These are phyloP conservation scores for Bathynomus jamesi DNA, from an alignment of 1,140 invertebrate genomes.

Conservation along the genomic window DNA sequence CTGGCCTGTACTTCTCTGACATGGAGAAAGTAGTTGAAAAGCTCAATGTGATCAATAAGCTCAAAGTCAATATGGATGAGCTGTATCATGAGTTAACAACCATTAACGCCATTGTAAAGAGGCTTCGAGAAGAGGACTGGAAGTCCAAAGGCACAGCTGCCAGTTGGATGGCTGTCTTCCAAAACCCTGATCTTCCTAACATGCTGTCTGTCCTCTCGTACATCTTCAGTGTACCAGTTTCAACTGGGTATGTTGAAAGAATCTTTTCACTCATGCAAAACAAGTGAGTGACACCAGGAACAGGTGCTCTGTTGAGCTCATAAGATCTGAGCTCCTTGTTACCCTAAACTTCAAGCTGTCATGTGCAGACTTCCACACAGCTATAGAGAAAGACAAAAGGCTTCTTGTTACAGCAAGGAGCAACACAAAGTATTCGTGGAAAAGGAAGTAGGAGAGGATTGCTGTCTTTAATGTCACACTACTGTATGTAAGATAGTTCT, in stretches of 20 bases:
- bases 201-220: constrained; percentile 5
- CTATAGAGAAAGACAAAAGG: too few species aligned
- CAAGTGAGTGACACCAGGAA: not conserved
- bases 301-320: not conserved
- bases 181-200: not conserved
- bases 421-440: too few species aligned
- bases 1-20: too few species aligned
- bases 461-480: too few species aligned
- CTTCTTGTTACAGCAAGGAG: too few species aligned
- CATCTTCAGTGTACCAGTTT: constrained; percentile 4
- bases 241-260: constrained; percentile 4
- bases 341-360: not conserved
- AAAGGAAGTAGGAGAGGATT: too few species aligned
- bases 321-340: constrained; percentile 1
- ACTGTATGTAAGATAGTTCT: too few species aligned
- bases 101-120: too few species aligned
- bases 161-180: not conserved
- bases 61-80: constrained; percentile 12
- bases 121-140: not conserved
- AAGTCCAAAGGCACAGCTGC: not conserved
- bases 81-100: not conserved
- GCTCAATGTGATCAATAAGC: constrained; percentile 5
- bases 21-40: not conserved
- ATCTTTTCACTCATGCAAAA: constrained; percentile 2
- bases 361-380: not conserved